Evolutionary conservation across 2,113 vertebrate genomes (phyloP).

Genomic region (Tychaedon coryphoeus): DNA sequence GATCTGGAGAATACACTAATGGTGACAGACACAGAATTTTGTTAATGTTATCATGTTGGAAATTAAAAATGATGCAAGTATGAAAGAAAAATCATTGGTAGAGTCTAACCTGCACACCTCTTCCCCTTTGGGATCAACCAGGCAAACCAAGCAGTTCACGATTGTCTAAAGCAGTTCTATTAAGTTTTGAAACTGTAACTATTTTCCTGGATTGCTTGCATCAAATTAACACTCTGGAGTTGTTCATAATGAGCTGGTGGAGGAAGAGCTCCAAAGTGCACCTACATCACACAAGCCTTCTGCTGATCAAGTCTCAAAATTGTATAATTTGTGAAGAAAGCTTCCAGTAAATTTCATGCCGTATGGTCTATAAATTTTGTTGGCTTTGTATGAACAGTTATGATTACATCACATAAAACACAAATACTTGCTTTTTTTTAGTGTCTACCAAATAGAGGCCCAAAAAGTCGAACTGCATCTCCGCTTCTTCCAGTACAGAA

Average conservation of each 20-base stretch:
- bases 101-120: neutral
- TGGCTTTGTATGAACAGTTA: neutral
- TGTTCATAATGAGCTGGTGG: neutral
- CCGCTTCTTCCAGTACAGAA: slow-evolving; percentile 58
- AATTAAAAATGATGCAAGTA: neutral
- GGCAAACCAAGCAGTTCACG: neutral
- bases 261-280: neutral
- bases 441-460: slow-evolving; percentile 68
- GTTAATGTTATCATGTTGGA: neutral
- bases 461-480: slow-evolving; percentile 52
- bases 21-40: neutral
- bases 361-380: neutral
- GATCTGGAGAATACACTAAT: neutral
- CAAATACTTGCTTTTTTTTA: slow-evolving; percentile 34
- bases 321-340: neutral
- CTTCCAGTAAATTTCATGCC: neutral
- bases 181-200: neutral
- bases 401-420: neutral
- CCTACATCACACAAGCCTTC: neutral
- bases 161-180: neutral
- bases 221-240: neutral
- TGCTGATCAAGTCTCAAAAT: neutral
- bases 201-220: neutral
- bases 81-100: neutral
- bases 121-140: neutral